These are phyloP conservation scores for Falcaria lacertinaria DNA, from an alignment of 2,888 invertebrate species.

Conservation along the genomic window DNA sequence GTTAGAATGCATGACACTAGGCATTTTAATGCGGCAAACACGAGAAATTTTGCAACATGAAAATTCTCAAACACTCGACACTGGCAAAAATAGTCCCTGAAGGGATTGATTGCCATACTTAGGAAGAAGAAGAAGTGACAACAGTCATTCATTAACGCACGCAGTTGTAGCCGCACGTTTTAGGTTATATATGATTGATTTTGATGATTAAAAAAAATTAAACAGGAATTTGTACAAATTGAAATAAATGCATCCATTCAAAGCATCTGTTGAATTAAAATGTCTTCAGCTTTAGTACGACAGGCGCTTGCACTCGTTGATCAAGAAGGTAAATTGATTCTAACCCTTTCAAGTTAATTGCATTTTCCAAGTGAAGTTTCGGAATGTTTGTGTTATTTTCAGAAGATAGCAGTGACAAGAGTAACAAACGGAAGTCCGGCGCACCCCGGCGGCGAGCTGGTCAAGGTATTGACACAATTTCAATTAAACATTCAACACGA, in stretches of 20 bases:
- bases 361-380: slow-evolving; percentile 1
- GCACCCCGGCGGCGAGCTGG: slow-evolving; percentile 26
- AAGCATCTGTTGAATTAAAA: slow-evolving; percentile 41
- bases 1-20: too few relatives aligned
- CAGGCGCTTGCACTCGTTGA: slow-evolving; percentile 78
- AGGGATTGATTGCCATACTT: too few relatives aligned
- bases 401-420: slow-evolving; percentile 53
- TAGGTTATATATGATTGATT: too few relatives aligned
- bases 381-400: slow-evolving; percentile 22
- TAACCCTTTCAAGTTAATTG: not conserved
- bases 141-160: too few relatives aligned
- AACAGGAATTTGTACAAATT: slow-evolving; percentile 28
- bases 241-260: slow-evolving; percentile 42
- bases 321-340: slow-evolving; percentile 50
- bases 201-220: too few relatives aligned
- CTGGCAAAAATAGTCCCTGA: too few relatives aligned
- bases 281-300: slow-evolving; percentile 79
- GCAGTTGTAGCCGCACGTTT: too few relatives aligned
- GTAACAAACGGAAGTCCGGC: slow-evolving; percentile 42
- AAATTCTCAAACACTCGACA: too few relatives aligned
- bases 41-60: too few relatives aligned
- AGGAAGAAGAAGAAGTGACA: too few relatives aligned
- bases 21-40: too few relatives aligned
- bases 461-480: slow-evolving; percentile 47
- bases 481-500: slow-evolving; percentile 1